Percentiles rank a stretch among this genome's conserved stretches.
Conservation (phyloP, 2,797 vertebrate species). For the Arnoldichthys spilopterus region DNA sequence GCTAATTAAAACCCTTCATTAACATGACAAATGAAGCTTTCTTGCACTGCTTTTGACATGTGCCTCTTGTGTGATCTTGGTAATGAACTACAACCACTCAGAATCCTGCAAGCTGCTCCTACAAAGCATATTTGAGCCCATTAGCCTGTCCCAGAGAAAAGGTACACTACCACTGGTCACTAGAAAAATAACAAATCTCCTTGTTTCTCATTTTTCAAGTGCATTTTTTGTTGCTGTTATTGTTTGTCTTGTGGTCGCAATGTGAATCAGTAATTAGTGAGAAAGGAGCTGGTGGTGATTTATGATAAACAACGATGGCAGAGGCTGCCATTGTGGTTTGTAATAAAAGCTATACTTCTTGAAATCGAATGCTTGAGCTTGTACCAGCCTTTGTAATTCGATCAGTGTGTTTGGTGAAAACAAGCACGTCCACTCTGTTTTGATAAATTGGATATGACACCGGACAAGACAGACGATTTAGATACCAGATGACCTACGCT, state of each 20-base stretch:
- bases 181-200: slow-evolving; percentile 9
- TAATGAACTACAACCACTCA: slow-evolving; percentile 35
- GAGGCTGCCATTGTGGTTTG: slow-evolving; percentile 1
- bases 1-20: slow-evolving; percentile 56
- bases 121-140: slow-evolving; percentile 16
- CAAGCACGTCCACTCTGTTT: neutral
- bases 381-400: neutral
- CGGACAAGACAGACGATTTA: neutral
- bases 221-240: neutral
- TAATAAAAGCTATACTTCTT: neutral
- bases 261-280: neutral
- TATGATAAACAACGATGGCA: neutral
- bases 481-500: slow-evolving; percentile 6
- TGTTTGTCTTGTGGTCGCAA: neutral
- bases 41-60: slow-evolving; percentile 23
- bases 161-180: slow-evolving; percentile 11
- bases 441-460: slow-evolving; percentile 20
- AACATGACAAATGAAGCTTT: slow-evolving; percentile 61
- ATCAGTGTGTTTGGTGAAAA: neutral
- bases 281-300: neutral
- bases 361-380: neutral
- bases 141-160: slow-evolving; percentile 13
- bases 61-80: slow-evolving; percentile 31
- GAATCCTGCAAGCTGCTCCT: slow-evolving; percentile 13
- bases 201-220: slow-evolving; percentile 1